A percentile compares a stretch with the other conserved stretches of the same genome.
phyloP scores from a whole-genome alignment of 2,113 vertebrate species.

The Thinocorus orbignyianus region DNA sequence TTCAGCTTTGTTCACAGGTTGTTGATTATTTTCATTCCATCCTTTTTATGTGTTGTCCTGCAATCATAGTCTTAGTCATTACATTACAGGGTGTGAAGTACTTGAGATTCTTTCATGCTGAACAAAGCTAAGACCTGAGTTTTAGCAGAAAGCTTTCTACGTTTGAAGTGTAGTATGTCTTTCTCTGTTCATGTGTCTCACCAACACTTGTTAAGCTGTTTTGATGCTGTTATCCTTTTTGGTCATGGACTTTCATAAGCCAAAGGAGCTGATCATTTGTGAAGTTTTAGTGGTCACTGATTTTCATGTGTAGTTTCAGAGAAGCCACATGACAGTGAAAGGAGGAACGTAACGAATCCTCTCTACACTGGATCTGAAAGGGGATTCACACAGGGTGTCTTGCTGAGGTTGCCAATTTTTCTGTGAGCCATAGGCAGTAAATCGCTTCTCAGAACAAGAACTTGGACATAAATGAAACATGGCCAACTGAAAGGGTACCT shows the following conservation, averaged over 20 bases:
- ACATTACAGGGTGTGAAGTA: neutral
- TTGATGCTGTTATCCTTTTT: neutral
- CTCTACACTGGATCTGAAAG: constrained; percentile 10
- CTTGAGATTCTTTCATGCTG: neutral
- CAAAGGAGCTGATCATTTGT: neutral
- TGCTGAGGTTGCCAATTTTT: constrained; percentile 4
- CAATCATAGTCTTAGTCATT: neutral
- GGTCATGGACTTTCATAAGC: neutral
- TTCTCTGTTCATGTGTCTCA: neutral
- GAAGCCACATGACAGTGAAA: neutral
- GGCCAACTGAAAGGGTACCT: neutral
- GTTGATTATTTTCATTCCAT: neutral
- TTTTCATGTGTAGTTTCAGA: neutral
- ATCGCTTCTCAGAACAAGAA: neutral
- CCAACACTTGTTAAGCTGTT: neutral
- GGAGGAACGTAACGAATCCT: neutral
- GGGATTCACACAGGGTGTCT: neutral
- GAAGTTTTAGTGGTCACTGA: neutral
- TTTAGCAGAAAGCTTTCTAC: neutral
- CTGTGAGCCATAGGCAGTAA: neutral
- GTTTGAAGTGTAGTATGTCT: neutral
- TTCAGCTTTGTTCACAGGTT: neutral
- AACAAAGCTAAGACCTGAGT: neutral
- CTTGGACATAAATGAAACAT: fast-evolving
- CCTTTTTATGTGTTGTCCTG: neutral